These are phyloP conservation scores for Cossypha polioptera DNA, from an alignment of 2,797 vertebrate species.

Conservation along the genomic window DNA sequence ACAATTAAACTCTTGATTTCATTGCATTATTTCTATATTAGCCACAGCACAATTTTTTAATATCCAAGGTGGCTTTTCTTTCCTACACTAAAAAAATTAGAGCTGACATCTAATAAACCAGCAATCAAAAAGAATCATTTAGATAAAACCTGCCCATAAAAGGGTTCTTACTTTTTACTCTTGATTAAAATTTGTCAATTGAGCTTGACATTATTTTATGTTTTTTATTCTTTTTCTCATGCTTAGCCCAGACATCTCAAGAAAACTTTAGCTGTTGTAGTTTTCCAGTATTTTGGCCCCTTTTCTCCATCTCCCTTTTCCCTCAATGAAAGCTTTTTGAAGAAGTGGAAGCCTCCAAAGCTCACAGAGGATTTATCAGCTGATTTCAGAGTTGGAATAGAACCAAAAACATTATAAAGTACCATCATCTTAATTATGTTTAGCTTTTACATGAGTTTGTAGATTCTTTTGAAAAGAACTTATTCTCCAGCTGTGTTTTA, in stretches of 20 bases:
- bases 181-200: not conserved
- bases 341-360: not conserved
- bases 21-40: rapidly evolving
- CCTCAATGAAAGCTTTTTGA: not conserved
- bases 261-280: not conserved
- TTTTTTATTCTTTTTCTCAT: not conserved
- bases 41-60: not conserved
- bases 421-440: conserved; percentile 35
- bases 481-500: conserved; percentile 45
- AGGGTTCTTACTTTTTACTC: not conserved
- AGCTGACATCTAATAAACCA: not conserved
- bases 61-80: not conserved
- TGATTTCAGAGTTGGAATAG: not conserved
- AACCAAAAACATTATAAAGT: not conserved
- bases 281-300: not conserved
- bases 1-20: not conserved
- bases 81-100: not conserved
- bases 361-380: not conserved
- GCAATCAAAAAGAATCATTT: not conserved
- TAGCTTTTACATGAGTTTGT: not conserved
- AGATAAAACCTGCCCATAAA: not conserved
- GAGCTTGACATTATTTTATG: not conserved
- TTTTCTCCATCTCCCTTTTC: not conserved
- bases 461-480: conserved; percentile 26
- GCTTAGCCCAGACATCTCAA: not conserved